phyloP scores from a whole-genome alignment of 2,113 vertebrate species.

The Aphelocoma coerulescens region DNA sequence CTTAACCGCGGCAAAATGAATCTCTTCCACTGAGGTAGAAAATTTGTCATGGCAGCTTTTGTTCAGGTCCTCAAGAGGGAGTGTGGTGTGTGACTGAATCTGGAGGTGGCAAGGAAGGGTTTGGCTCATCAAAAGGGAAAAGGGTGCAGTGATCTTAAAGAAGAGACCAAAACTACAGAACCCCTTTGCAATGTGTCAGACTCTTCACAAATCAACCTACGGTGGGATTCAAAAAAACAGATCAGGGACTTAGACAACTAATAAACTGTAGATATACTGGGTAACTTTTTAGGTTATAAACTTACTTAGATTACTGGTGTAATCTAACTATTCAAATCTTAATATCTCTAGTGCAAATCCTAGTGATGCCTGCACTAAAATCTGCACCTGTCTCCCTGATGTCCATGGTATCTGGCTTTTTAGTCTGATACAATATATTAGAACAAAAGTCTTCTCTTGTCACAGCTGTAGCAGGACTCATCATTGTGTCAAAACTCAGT shows the following conservation, averaged over 20 bases:
- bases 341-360: neutral
- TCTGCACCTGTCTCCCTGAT: neutral
- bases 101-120: neutral
- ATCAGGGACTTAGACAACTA: neutral
- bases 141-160: neutral
- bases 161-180: neutral
- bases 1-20: neutral
- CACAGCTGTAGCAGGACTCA: neutral
- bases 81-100: rapidly evolving
- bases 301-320: neutral
- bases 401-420: neutral
- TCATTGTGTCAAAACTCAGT: neutral
- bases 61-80: neutral
- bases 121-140: neutral
- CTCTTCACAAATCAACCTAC: neutral
- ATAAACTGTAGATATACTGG: neutral
- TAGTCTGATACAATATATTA: neutral
- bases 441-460: neutral
- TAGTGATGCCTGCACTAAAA: neutral
- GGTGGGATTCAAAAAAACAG: neutral
- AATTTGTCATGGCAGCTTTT: neutral
- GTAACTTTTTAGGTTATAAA: neutral
- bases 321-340: neutral
- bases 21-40: neutral
- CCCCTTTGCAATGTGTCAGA: neutral